phyloP scores from a whole-genome alignment of 2,797 vertebrate species.

The Varecia variegata region DNA sequence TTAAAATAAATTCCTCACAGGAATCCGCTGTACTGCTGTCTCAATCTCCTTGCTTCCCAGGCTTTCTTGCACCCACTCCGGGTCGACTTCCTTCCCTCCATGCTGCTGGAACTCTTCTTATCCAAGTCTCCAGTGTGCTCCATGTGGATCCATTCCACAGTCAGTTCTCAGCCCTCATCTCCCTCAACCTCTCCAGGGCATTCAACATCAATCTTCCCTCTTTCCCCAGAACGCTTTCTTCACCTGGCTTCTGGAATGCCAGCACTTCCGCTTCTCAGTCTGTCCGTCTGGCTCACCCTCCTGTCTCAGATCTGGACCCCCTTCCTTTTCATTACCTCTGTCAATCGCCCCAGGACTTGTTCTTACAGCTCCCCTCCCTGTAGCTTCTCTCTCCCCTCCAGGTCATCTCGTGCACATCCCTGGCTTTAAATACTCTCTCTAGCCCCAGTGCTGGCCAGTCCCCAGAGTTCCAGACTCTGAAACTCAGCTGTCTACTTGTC shows the following conservation, averaged over 20 bases:
- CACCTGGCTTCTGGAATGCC: neutral
- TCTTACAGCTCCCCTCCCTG: neutral
- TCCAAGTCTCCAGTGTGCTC: neutral
- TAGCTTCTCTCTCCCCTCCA: neutral
- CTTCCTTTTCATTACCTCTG: neutral
- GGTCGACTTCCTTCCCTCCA: neutral
- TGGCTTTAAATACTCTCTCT: neutral
- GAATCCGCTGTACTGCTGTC: neutral
- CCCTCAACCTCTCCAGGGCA: neutral
- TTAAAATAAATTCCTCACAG: neutral
- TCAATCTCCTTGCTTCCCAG: neutral
- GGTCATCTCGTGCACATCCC: neutral
- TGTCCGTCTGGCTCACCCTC: neutral
- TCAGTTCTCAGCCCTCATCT: neutral
- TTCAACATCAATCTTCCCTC: neutral
- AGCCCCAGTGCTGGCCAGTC: neutral
- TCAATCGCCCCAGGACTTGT: neutral
- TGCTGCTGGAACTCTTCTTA: neutral
- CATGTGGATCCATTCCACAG: neutral
- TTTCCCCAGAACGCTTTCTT: neutral
- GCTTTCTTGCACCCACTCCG: neutral
- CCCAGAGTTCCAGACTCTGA: neutral
- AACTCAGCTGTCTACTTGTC: neutral
- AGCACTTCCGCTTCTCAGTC: neutral
- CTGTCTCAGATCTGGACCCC: neutral